Conservation (phyloP, 2,888 invertebrate genomes). For the Eueremaeus valkanovi region DNA sequence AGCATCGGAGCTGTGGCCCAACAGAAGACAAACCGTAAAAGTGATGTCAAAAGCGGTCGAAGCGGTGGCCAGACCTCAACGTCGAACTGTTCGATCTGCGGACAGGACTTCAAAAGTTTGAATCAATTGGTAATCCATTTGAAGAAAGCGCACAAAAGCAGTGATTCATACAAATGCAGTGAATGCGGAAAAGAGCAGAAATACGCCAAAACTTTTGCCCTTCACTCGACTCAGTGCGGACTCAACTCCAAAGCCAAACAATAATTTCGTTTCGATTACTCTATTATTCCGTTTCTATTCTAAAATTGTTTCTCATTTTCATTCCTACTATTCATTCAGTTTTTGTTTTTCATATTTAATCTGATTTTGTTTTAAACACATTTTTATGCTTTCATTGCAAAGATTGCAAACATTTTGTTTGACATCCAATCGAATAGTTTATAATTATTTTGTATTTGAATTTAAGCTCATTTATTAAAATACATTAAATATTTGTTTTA, state of each 20-base stretch:
- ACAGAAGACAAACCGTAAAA: too few relatives aligned
- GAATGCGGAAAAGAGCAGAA: background rate
- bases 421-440: too few relatives aligned
- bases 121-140: background rate
- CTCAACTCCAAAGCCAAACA: background rate
- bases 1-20: too few relatives aligned
- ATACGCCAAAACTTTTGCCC: background rate
- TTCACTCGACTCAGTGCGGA: background rate
- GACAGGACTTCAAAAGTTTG: too few relatives aligned
- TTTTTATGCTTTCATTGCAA: too few relatives aligned
- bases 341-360: background rate
- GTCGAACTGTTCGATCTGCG: background rate
- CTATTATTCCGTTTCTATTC: background rate
- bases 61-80: too few relatives aligned
- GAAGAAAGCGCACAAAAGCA: background rate
- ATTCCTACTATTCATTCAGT: background rate
- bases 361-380: background rate
- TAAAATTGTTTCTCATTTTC: background rate
- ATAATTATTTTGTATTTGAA: too few relatives aligned
- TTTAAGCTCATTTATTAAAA: too few relatives aligned
- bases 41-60: too few relatives aligned
- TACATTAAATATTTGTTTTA: too few relatives aligned
- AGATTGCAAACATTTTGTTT: too few relatives aligned
- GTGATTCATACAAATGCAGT: background rate
- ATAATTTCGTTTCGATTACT: background rate